Conservation (phyloP, 2,113 vertebrate genomes). For the Jaculus jaculus region DNA sequence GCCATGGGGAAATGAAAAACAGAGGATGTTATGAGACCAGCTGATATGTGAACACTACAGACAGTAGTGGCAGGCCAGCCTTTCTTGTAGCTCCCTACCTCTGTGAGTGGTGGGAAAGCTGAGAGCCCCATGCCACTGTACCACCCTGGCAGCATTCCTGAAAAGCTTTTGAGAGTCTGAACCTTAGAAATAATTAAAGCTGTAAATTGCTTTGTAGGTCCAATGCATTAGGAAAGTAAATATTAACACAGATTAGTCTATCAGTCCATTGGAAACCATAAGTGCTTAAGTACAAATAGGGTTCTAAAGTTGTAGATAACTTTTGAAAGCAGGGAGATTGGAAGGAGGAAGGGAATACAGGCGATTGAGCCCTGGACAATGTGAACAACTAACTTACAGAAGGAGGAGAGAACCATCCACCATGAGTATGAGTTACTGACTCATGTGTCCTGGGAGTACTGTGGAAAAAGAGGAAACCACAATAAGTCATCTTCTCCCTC, state of each 20-base stretch:
- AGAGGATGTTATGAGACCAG: background rate
- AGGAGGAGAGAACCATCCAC: background rate
- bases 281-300: conserved; percentile 43
- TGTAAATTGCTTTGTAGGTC: conserved; percentile 46
- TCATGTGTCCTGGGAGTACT: background rate
- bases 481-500: background rate
- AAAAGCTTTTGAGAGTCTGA: conserved; percentile 58
- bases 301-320: background rate
- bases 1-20: background rate
- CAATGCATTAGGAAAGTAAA: conserved; percentile 72
- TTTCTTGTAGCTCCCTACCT: conserved; percentile 10
- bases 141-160: conserved; percentile 57
- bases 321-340: conserved; percentile 9
- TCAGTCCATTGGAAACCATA: conserved; percentile 56
- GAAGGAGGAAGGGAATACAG: conserved; percentile 15
- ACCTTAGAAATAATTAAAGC: conserved; percentile 62
- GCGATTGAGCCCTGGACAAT: background rate
- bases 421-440: background rate
- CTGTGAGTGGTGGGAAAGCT: background rate
- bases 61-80: background rate
- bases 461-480: background rate
- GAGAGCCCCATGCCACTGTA: background rate
- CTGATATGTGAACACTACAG: background rate
- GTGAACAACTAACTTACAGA: background rate
- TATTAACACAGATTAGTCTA: conserved; percentile 69